Evolutionary conservation across 2,113 vertebrate genomes (phyloP).

Genomic region (Anhinga anhinga): DNA sequence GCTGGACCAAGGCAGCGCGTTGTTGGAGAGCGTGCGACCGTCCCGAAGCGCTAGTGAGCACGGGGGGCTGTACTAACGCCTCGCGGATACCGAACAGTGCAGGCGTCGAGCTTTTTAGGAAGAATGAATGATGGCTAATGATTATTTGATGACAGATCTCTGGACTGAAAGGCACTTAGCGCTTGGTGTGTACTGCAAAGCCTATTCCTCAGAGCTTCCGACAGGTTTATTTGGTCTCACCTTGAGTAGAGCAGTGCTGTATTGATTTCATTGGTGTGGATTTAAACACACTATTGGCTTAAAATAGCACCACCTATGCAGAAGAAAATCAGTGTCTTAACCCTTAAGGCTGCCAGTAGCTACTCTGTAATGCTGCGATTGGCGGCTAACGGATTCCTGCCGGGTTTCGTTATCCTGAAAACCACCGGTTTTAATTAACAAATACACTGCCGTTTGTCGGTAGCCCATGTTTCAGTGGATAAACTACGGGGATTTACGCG

Average conservation of each 20-base stretch:
- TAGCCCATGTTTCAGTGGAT: fast-evolving
- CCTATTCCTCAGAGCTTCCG: slow-evolving; percentile 73
- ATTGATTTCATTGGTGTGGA: slow-evolving; percentile 72
- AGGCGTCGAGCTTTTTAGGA: slow-evolving; percentile 72
- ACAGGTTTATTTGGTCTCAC: slow-evolving; percentile 79
- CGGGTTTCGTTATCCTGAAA: not conserved
- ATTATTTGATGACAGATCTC: slow-evolving; percentile 75
- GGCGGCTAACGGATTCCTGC: not conserved
- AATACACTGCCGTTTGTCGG: not conserved
- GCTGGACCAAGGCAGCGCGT: not conserved
- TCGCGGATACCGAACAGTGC: slow-evolving; percentile 39
- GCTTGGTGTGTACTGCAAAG: slow-evolving; percentile 67
- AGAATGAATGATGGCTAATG: slow-evolving; percentile 73
- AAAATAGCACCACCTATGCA: slow-evolving; percentile 66
- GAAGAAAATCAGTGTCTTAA: slow-evolving; percentile 59
- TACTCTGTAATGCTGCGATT: not conserved
- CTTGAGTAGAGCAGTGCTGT: slow-evolving; percentile 72
- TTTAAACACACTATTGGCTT: slow-evolving; percentile 74
- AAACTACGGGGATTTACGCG: fast-evolving
- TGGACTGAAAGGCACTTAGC: slow-evolving; percentile 74
- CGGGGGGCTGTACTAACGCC: slow-evolving; percentile 47
- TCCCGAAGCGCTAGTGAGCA: slow-evolving; percentile 48
- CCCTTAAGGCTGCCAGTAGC: slow-evolving; percentile 17
- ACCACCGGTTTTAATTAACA: not conserved
- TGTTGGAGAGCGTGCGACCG: not conserved